Conservation (phyloP, 2,888 invertebrate genomes). For the Sabatieria punctata region DNA sequence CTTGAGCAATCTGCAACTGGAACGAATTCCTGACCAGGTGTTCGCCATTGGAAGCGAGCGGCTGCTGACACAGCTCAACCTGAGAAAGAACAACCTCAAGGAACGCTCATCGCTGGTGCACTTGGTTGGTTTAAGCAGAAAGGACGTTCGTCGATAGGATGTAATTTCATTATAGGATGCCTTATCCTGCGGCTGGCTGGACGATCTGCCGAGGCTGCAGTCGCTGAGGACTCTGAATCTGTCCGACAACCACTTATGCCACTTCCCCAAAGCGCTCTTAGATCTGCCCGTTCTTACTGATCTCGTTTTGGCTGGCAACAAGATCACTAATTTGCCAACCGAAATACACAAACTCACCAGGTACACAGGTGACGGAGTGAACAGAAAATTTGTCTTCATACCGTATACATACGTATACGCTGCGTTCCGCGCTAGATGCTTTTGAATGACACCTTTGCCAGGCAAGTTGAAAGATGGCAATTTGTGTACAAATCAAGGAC, state of each 20-base stretch:
- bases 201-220: constrained; percentile 34
- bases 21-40: constrained; percentile 36
- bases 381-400: background rate
- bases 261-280: constrained; percentile 33
- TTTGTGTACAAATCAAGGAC: no score
- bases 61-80: constrained; percentile 31
- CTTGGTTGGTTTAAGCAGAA: background rate
- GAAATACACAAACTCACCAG: constrained; percentile 23
- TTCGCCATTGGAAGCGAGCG: constrained; percentile 24
- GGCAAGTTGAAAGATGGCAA: no score
- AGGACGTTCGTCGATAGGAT: no score
- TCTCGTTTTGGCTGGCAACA: constrained; percentile 18
- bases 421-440: no score
- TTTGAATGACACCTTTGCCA: no score
- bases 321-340: constrained; percentile 23
- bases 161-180: background rate
- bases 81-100: constrained; percentile 35
- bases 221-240: constrained; percentile 34
- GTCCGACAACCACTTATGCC: constrained; percentile 34
- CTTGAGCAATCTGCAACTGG: constrained; percentile 36
- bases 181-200: constrained; percentile 33
- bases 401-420: no score
- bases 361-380: constrained; percentile 3
- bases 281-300: constrained; percentile 15
- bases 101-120: constrained; percentile 20